Conservation (phyloP, 2,888 invertebrate genomes). For the Chaitophorus viminalis region DNA sequence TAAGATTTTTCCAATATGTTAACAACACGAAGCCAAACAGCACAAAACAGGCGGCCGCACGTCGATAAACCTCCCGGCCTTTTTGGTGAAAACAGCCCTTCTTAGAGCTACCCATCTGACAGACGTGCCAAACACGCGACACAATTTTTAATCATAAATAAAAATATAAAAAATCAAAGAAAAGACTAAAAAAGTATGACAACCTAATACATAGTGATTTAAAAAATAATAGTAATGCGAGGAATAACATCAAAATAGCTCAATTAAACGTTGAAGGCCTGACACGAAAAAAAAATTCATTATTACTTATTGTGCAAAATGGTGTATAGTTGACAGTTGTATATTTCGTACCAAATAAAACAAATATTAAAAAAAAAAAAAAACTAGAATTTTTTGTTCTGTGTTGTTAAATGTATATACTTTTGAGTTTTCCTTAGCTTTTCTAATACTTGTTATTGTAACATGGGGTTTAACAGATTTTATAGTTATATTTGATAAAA, state of each 20-base stretch:
- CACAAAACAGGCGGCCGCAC: background rate
- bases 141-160: background rate
- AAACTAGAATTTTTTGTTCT: too few species aligned
- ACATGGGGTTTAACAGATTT: too few species aligned
- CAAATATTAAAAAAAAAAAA: too few species aligned
- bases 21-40: slow-evolving; percentile 17
- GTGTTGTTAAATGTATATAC: too few species aligned
- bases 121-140: background rate
- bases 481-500: too few species aligned
- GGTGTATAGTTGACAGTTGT: too few species aligned
- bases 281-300: background rate
- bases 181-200: background rate
- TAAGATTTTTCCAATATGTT: background rate
- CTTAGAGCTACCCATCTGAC: slow-evolving; percentile 2
- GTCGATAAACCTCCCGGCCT: slow-evolving; percentile 1
- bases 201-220: background rate
- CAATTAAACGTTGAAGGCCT: slow-evolving; percentile 1
- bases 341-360: too few species aligned
- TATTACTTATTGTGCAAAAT: too few species aligned
- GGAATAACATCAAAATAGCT: background rate
- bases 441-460: too few species aligned
- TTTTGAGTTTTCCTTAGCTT: too few species aligned
- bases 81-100: slow-evolving; percentile 4
- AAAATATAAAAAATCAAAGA: slow-evolving; percentile 8
- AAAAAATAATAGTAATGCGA: background rate